Evolutionary conservation across 2,888 invertebrate genomes (phyloP).

Genomic region (Caenorhabditis afra): DNA sequence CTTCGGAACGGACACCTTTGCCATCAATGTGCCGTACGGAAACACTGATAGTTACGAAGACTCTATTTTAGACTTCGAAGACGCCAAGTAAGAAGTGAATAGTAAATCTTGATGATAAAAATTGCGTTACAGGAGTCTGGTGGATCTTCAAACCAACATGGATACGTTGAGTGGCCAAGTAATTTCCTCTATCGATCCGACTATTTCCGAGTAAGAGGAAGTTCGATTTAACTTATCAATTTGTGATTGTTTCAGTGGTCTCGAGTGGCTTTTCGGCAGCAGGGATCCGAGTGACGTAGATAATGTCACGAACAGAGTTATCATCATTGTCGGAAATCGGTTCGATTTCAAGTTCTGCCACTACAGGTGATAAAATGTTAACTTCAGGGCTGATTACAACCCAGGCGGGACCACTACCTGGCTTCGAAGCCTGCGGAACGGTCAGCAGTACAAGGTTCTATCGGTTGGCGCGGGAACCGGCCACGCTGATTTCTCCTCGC

Average conservation of each 20-base stretch:
- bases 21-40: constrained; percentile 34
- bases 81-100: constrained; percentile 10
- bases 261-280: background rate
- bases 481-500: constrained; percentile 1
- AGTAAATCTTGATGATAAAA: background rate
- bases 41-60: constrained; percentile 6
- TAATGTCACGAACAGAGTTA: constrained; percentile 4
- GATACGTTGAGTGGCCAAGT: background rate
- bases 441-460: constrained; percentile 19
- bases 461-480: constrained; percentile 18
- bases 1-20: constrained; percentile 19
- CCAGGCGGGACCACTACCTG: background rate
- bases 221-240: background rate
- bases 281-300: background rate
- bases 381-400: constrained; percentile 16
- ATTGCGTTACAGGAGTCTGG: constrained; percentile 18
- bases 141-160: constrained; percentile 20
- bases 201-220: constrained; percentile 16
- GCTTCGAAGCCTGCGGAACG: background rate
- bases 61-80: background rate
- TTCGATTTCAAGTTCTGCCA: constrained; percentile 1
- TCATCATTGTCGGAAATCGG: constrained; percentile 37
- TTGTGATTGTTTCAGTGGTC: constrained; percentile 24
- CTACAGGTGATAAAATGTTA: too few species aligned
- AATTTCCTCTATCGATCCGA: background rate